Evolutionary conservation across 1,140 invertebrate species (phyloP).

Genomic region (Atta colombica): DNA sequence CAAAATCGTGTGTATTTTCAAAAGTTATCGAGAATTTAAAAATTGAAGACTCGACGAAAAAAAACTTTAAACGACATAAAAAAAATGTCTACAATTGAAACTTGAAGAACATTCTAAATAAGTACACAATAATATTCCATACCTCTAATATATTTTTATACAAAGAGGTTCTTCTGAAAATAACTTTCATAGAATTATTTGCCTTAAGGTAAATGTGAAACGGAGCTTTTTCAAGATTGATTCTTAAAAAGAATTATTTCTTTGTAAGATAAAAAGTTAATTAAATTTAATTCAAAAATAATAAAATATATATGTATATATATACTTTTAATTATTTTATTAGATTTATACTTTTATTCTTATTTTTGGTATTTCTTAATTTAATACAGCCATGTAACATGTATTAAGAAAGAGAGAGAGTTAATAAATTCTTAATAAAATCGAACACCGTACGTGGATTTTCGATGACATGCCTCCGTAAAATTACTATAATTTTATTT

Average conservation of each 20-base stretch:
- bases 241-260: slow-evolving; percentile 3
- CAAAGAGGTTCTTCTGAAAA: background rate
- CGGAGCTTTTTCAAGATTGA: background rate
- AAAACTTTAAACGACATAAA: background rate
- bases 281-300: background rate
- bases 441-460: background rate
- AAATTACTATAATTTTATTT: slow-evolving; percentile 59
- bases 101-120: background rate
- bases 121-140: slow-evolving; percentile 9
- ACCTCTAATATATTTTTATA: background rate
- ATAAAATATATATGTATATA: background rate
- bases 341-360: background rate
- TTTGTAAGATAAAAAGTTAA: background rate
- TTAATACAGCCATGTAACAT: background rate
- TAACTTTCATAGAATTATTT: slow-evolving; percentile 24
- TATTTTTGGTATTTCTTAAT: background rate
- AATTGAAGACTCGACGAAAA: slow-evolving; percentile 2
- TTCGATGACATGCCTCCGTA: slow-evolving; percentile 28
- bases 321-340: background rate
- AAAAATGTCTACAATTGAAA: background rate
- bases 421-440: slow-evolving; percentile 20
- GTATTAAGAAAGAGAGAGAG: slow-evolving; percentile 26
- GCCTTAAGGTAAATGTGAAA: background rate
- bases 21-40: background rate
- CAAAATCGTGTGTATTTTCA: background rate